Evolutionary conservation across 30 jellyfish, hydroid and myxozoan genomes (phyloP).

Genomic region (Hydractinia symbiolongicarpus): DNA sequence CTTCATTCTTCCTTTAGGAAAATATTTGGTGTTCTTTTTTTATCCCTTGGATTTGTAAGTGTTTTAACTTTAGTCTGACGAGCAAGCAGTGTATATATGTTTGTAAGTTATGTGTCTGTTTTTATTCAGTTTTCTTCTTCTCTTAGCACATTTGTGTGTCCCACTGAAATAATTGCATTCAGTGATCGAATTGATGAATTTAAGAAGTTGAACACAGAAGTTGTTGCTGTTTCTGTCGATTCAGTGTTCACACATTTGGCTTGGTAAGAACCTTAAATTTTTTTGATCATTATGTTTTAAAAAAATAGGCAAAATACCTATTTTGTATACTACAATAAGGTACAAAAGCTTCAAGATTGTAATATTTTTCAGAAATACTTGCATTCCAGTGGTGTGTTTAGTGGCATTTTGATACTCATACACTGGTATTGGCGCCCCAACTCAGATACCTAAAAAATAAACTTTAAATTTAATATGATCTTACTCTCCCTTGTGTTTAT

Average conservation of each 20-base stretch:
- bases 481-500: no score
- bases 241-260: slow-evolving; percentile 63
- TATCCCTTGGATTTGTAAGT: slow-evolving; percentile 99
- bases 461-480: no score
- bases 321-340: neutral
- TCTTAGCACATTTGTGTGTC: slow-evolving; percentile 66
- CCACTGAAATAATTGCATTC: slow-evolving; percentile 72
- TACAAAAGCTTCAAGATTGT: neutral
- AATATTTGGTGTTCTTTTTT: slow-evolving; percentile 96
- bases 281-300: neutral
- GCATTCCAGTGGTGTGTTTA: no score
- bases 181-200: slow-evolving; percentile 56
- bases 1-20: slow-evolving; percentile 49
- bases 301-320: no score
- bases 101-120: neutral
- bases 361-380: no score
- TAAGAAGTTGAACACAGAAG: slow-evolving; percentile 44
- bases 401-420: no score
- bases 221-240: slow-evolving; percentile 57
- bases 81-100: neutral
- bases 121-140: neutral
- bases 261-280: slow-evolving; percentile 24
- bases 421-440: no score
- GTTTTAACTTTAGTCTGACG: neutral
- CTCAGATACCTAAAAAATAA: no score